A percentile compares a stretch with the other conserved stretches of the same genome.
Evolutionary conservation across 1,140 invertebrate genomes (phyloP).

Genomic region (Drosophila sulfurigaster): DNA sequence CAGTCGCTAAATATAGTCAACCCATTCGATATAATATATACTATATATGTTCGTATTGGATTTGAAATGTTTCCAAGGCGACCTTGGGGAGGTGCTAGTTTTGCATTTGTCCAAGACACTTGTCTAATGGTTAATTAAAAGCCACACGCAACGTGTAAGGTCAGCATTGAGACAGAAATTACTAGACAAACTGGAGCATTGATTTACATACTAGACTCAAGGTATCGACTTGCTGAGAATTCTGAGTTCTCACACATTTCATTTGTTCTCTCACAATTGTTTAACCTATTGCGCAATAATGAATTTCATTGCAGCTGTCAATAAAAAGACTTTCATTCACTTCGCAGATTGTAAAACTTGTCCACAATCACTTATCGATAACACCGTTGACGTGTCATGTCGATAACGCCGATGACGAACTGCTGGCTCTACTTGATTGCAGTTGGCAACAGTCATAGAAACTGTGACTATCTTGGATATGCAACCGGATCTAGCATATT

Average conservation of each 20-base stretch:
- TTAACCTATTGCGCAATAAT: not conserved
- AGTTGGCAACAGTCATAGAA: not conserved
- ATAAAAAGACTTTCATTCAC: too few species aligned
- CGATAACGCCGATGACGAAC: not conserved
- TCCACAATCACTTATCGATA: not conserved
- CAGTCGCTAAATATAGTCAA: slow-evolving; percentile 31
- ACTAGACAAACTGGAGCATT: slow-evolving; percentile 54
- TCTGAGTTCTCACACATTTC: not conserved
- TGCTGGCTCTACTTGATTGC: not conserved
- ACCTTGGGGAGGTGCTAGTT: slow-evolving; percentile 26
- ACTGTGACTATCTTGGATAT: slow-evolving; percentile 29
- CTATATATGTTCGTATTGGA: not conserved
- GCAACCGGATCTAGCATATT: slow-evolving; percentile 54
- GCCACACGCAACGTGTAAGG: slow-evolving; percentile 61
- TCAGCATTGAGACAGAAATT: slow-evolving; percentile 35
- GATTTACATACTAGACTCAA: slow-evolving; percentile 56
- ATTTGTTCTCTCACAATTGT: slow-evolving; percentile 7
- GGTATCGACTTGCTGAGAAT: slow-evolving; percentile 23
- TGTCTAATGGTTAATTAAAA: slow-evolving; percentile 50
- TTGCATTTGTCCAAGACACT: slow-evolving; percentile 14
- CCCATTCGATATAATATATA: slow-evolving; percentile 9
- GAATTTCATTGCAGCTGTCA: too few species aligned
- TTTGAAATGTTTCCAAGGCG: slow-evolving; percentile 11
- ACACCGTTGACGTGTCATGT: not conserved
- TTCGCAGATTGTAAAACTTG: too few species aligned